A percentile compares a stretch with the other conserved stretches of the same genome.
Conservation (phyloP, 2,113 vertebrate genomes). For the Tetraodon nigroviridis region DNA sequence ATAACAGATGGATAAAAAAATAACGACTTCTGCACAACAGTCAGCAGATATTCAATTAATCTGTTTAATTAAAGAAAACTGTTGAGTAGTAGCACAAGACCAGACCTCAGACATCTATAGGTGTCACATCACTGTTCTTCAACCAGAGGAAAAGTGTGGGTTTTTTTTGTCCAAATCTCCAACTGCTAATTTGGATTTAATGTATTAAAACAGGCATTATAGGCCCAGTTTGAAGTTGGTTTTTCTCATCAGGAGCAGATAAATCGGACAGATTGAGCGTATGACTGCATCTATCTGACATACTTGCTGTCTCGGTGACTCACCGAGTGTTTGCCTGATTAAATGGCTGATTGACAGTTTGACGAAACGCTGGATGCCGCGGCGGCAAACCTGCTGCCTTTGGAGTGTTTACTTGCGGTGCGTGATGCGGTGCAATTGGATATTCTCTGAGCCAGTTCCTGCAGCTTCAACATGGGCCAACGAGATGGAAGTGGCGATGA, state of each 20-base stretch:
- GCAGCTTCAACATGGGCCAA: constrained; percentile 12
- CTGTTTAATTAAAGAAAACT: too few species aligned
- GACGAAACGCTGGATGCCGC: not conserved
- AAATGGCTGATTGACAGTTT: constrained; percentile 8
- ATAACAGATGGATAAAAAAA: too few species aligned
- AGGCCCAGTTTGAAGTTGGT: constrained; percentile 22
- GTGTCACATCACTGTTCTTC: too few species aligned
- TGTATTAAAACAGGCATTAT: constrained; percentile 9
- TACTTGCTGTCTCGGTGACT: constrained; percentile 21
- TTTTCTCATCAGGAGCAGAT: constrained; percentile 16
- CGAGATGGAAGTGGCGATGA: constrained; percentile 22
- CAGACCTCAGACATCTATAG: too few species aligned
- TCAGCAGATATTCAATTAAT: too few species aligned
- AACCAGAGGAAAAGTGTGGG: too few species aligned
- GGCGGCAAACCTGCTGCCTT: not conserved
- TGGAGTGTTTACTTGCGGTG: not conserved
- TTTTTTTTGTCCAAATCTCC: constrained; percentile 7
- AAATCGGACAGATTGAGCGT: constrained; percentile 30
- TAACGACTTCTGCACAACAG: too few species aligned
- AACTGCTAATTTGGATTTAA: constrained; percentile 5
- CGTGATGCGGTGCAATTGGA: constrained; percentile 6
- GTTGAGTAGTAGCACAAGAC: too few species aligned
- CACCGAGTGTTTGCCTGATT: constrained; percentile 8
- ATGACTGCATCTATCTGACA: constrained; percentile 18
- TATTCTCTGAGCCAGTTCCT: constrained; percentile 5